Evolutionary conservation across 2,113 vertebrate genomes (phyloP), one percentile per base, ranked within the genome.

Genomic region (Etia nguti): DNA sequence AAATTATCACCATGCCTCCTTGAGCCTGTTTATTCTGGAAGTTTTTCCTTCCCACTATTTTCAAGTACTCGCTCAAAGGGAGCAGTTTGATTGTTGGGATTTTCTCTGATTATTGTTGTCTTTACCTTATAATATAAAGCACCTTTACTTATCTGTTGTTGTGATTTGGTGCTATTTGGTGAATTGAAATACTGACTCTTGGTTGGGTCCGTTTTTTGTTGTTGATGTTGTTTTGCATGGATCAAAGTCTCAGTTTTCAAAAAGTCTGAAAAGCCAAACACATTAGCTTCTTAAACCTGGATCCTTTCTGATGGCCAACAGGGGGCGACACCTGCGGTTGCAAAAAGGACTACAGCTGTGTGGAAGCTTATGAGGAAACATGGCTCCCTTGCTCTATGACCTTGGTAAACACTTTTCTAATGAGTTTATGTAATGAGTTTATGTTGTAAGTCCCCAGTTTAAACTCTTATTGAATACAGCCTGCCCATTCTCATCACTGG

Each of bases 371-470:
- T 29, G 41, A 75, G 9, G 24, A 75, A 50, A 48, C 2, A 16
- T 29, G 0, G 70, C 43, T 75, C 15, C 24, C 41, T 75, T 16
- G 41, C 29, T 29, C 68, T 18, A 48, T 70, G 36, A 70, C 65
- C 36, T 70, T 70, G 41, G 68, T 43, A 48, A 48, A 48, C 68
- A 75, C 70, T 0, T 75, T 75, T 11, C 24, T 75, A 75, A 75
- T 75, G 70, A 26, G 70, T 75, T 75, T 75, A 70, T 70, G 5
- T 48, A 75, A 48, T 50, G 70, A 20, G 16, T 48, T 75, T 75
- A 26, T 70, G 65, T 12, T 70, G n/a, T 70, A 22, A 70, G 65
- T 43, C 65, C 4, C 12, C n/a, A 70, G 38, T 70, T 46, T 43
- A 70, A 70, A 46, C 38, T 70, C 38, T 43, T 70, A 24, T 16